Base-by-base conservation (phyloP, 2,113 vertebrate species). In the Corynorhinus townsendii region DNA sequence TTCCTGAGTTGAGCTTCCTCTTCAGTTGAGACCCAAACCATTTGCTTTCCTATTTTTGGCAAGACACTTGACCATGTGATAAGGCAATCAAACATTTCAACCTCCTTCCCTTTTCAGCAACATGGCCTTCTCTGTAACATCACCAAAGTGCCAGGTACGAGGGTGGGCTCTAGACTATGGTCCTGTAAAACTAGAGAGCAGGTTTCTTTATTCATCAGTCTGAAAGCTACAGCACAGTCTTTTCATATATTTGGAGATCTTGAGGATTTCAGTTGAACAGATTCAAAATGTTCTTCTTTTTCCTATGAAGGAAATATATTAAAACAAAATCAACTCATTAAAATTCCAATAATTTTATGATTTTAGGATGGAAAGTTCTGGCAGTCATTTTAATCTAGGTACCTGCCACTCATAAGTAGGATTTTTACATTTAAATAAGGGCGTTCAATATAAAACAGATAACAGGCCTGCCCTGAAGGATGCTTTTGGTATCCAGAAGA, bases 181-280 rank as follows among this genome's bases (percentile, higher is more conserved):
- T 98, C 97, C 97, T 98, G 97, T 90, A 95, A 98, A 98, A 98
- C 98, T 95, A 98, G 94, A 98, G 96, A 97, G 96, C 89, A 84
- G 86, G 85, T 97, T 97, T 98, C 86, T 96, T 87, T 96, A 93
- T 97, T 95, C 97, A 93, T 97, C 88, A 97, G 94, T 98, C 96
- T 97, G 96, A 97, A 98, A 96, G 96, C 97, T 82, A 89, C 30
- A 97, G 97, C 77, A 88, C 90, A 87, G 92, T 93, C 89, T 97
- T 97, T 97, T 97, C 99, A 99, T 98, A 99, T 99, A 91, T 99
- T 98, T 97, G 99, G 99, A 89, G 98, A 97, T 97, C 98, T 97
- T 97, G 99, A 99, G 15, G 99, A 99, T 98, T 99, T 99, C 94
- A 99, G 98, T 89, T 99, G 99, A 97, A 99, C 99, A 38, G 99